Conservation (phyloP, 30 jellyfish, hydroid and myxozoan species). For the Catostylus mosaicus region DNA sequence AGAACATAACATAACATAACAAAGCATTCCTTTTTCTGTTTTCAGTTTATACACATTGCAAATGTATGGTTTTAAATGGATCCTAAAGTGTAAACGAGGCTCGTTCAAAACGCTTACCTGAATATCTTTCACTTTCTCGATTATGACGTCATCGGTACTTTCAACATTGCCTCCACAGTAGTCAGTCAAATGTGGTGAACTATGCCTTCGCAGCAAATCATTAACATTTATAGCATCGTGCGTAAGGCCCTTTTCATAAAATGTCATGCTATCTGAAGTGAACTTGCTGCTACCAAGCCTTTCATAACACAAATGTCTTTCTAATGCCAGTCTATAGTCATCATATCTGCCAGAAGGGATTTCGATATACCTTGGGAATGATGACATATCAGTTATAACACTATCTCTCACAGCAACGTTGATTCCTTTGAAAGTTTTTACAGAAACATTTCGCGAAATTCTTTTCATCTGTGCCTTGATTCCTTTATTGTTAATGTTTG, state of each 20-base stretch:
- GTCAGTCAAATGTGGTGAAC: background rate
- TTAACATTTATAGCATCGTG: background rate
- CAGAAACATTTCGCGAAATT: background rate
- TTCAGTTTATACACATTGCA: too few species aligned
- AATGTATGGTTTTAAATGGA: too few species aligned
- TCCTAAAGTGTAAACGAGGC: too few species aligned
- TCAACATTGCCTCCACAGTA: background rate
- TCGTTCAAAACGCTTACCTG: too few species aligned
- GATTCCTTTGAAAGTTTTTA: background rate
- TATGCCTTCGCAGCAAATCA: background rate
- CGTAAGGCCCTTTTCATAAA: too few species aligned
- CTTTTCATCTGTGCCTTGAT: constrained; percentile 20
- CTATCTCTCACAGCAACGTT: background rate
- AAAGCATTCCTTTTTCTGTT: too few species aligned
- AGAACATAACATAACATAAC: too few species aligned
- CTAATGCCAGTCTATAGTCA: background rate
- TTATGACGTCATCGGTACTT: background rate
- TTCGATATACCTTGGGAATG: background rate
- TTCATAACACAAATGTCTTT: constrained; percentile 25
- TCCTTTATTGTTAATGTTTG: constrained; percentile 4
- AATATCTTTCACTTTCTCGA: constrained; percentile 25
- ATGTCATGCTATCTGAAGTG: background rate
- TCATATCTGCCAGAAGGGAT: constrained; percentile 45
- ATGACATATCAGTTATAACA: background rate
- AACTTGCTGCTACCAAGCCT: constrained; percentile 8